Percentiles rank a stretch among this genome's conserved stretches.
phyloP scores from a whole-genome alignment of 2,797 vertebrate species.

The Lepus oiostolus region DNA sequence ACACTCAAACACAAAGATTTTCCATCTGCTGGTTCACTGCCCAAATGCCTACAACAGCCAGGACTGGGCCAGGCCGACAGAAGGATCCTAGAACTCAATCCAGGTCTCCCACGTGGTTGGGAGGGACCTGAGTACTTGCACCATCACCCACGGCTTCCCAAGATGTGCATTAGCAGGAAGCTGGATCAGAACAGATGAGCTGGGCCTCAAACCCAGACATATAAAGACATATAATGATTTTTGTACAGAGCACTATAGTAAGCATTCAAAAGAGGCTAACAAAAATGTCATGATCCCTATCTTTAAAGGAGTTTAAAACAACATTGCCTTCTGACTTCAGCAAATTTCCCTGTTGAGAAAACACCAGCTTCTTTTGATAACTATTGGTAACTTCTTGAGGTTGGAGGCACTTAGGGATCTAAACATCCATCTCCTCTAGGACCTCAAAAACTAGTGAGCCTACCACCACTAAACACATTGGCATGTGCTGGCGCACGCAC shows the following conservation, averaged over 20 bases:
- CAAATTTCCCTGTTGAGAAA: constrained; percentile 20
- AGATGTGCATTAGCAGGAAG: too few species aligned
- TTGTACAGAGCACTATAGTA: not conserved
- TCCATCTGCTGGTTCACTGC: too few species aligned
- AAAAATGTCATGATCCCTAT: not conserved
- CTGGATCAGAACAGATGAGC: too few species aligned
- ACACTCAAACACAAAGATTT: too few species aligned
- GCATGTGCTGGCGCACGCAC: not conserved
- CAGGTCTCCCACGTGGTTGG: too few species aligned
- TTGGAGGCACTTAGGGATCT: not conserved
- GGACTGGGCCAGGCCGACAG: too few species aligned
- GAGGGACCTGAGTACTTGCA: too few species aligned
- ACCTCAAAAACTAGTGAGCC: not conserved
- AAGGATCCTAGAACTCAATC: too few species aligned
- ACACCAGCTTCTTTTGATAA: not conserved
- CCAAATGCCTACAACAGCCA: too few species aligned
- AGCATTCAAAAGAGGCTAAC: not conserved
- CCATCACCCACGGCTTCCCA: too few species aligned
- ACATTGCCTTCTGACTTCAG: not conserved
- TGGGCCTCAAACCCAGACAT: too few species aligned
- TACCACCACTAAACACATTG: not conserved
- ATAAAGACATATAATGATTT: not conserved
- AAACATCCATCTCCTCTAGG: not conserved
- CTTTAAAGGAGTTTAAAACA: not conserved
- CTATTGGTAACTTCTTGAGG: not conserved